Conservation (phyloP, 2,113 vertebrate species). For the Pandion haliaetus region DNA sequence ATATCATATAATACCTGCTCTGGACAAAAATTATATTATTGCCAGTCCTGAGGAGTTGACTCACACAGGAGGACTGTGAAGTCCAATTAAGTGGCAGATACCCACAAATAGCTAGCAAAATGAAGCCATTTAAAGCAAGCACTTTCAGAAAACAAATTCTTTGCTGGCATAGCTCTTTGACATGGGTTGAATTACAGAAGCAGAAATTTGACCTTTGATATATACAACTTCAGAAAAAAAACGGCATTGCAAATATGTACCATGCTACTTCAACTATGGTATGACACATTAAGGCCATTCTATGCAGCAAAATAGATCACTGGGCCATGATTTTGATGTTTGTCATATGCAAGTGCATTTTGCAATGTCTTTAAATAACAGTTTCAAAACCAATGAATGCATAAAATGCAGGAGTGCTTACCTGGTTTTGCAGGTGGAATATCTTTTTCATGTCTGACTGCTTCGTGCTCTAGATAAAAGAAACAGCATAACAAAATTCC, state of each 20-base stretch:
- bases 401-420: not conserved
- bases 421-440: constrained; percentile 52
- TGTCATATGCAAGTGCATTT: not conserved
- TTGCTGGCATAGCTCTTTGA: not conserved
- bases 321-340: not conserved
- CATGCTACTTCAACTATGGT: not conserved
- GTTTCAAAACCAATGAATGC: not conserved
- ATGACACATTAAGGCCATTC: not conserved
- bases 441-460: constrained; percentile 45
- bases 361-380: not conserved
- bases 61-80: not conserved
- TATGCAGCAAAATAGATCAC: not conserved
- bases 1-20: rapidly evolving
- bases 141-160: not conserved
- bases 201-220: not conserved
- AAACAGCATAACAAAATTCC: not conserved
- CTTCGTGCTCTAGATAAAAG: constrained; percentile 57
- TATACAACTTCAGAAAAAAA: not conserved
- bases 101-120: not conserved
- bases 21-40: not conserved
- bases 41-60: not conserved
- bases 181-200: not conserved
- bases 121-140: not conserved
- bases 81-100: not conserved
- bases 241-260: not conserved